A percentile compares a stretch with the other conserved stretches of the same genome.
phyloP scores from a whole-genome alignment of 1,140 invertebrate genomes.

The Patella vulgata region DNA sequence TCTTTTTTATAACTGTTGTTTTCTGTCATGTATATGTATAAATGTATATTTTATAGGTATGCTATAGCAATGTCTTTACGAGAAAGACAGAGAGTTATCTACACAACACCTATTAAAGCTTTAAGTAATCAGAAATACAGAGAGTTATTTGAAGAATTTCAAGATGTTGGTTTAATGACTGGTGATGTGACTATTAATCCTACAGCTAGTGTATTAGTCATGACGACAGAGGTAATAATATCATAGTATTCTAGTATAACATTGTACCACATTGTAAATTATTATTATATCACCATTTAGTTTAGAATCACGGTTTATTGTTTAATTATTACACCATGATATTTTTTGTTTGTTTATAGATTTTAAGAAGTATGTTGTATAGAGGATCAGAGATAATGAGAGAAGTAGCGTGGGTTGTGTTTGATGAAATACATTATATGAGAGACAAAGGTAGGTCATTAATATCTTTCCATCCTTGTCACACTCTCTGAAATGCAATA shows the following conservation, averaged over 20 bases:
- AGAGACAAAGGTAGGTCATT: constrained; percentile 84
- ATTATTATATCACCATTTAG: not conserved
- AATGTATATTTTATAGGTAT: too few species aligned
- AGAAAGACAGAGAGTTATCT: constrained; percentile 92
- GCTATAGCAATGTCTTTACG: constrained; percentile 77
- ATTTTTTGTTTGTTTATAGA: constrained; percentile 71
- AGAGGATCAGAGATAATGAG: constrained; percentile 96
- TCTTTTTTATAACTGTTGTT: too few species aligned
- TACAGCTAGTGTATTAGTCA: constrained; percentile 95
- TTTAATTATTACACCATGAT: too few species aligned
- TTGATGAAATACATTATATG: constrained; percentile 99
- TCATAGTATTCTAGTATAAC: too few species aligned
- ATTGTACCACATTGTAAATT: not conserved
- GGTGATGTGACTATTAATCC: constrained; percentile 99
- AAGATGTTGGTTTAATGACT: constrained; percentile 96
- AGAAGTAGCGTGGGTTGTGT: constrained; percentile 99
- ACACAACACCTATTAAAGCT: constrained; percentile 99
- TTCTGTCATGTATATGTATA: too few species aligned
- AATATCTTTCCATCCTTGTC: too few species aligned
- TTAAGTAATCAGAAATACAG: constrained; percentile 99
- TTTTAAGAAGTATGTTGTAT: constrained; percentile 98
- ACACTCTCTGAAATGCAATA: too few species aligned
- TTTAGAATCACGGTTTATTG: not conserved
- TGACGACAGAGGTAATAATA: constrained; percentile 99
- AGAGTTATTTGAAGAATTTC: constrained; percentile 97